Conservation (phyloP, 2,888 invertebrate species). For the Acrobasis consociella region DNA sequence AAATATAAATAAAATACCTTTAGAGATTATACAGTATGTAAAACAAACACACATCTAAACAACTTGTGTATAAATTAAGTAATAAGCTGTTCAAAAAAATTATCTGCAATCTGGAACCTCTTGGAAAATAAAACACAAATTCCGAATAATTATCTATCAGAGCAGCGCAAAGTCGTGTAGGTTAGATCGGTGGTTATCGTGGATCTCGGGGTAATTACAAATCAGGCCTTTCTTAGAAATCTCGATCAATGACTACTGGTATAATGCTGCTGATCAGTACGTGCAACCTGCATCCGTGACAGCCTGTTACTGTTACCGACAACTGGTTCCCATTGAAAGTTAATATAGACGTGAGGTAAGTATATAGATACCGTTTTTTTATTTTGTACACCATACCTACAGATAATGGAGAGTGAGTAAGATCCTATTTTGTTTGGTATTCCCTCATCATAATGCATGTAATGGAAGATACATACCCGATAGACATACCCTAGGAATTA, state of each 20-base stretch:
- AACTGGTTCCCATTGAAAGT: constrained; percentile 17
- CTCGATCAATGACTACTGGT: constrained; percentile 14
- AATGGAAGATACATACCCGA: too few species aligned
- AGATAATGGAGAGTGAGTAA: too few species aligned
- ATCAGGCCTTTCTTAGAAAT: constrained; percentile 19
- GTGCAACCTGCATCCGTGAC: constrained; percentile 41
- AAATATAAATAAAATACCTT: too few species aligned
- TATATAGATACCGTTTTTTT: too few species aligned
- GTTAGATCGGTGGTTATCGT: constrained; percentile 13
- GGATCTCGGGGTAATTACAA: constrained; percentile 14
- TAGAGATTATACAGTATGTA: too few species aligned
- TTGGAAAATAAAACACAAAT: neutral
- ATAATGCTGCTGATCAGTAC: constrained; percentile 17
- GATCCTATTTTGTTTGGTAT: too few species aligned
- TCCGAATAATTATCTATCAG: neutral
- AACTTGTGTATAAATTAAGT: too few species aligned
- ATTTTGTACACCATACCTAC: too few species aligned
- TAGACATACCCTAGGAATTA: too few species aligned
- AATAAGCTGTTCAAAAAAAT: too few species aligned
- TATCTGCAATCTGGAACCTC: neutral
- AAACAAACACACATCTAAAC: too few species aligned
- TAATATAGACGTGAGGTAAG: neutral
- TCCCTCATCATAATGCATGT: too few species aligned
- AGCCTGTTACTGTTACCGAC: constrained; percentile 18
- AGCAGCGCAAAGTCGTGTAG: constrained; percentile 1